Percentiles rank a stretch among this genome's conserved stretches.
Conservation (phyloP, 2,113 vertebrate genomes). For the Natator depressus region DNA sequence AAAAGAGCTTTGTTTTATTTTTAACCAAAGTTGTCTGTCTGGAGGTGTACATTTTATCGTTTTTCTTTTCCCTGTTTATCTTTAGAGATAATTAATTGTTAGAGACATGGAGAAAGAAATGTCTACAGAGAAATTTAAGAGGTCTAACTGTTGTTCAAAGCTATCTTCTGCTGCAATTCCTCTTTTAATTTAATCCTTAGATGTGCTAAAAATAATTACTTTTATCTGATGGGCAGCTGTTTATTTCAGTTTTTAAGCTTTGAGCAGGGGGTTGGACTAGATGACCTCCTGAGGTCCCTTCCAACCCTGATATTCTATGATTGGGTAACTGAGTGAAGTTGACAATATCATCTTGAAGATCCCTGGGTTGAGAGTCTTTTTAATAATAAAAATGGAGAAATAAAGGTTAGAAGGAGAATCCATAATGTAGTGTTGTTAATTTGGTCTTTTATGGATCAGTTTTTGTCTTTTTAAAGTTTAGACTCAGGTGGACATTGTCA, state of each 20-base stretch:
- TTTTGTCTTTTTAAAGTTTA: conserved; percentile 1
- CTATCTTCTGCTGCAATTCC: conserved; percentile 22
- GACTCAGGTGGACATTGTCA: background rate
- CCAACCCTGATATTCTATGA: background rate
- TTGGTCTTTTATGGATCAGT: conserved; percentile 1
- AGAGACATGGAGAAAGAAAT: conserved; percentile 35
- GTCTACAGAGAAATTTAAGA: conserved; percentile 26
- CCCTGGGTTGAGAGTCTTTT: background rate
- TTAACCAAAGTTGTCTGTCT: conserved; percentile 39
- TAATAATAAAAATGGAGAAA: background rate
- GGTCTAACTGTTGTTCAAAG: conserved; percentile 19
- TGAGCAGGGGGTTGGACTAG: too few relatives aligned
- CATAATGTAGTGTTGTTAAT: background rate
- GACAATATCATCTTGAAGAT: background rate
- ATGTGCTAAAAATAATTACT: conserved; percentile 36
- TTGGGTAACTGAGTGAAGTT: background rate
- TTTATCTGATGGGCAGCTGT: conserved; percentile 7
- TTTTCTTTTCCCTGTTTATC: background rate
- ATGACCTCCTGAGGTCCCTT: too few relatives aligned
- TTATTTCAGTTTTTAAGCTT: conserved; percentile 7
- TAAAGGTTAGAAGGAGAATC: background rate
- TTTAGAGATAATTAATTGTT: conserved; percentile 37
- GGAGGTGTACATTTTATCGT: conserved; percentile 57
- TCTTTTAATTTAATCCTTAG: conserved; percentile 32
- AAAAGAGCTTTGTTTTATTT: conserved; percentile 44